Conservation (phyloP, 2,888 invertebrate species). For the Theretra japonica region DNA sequence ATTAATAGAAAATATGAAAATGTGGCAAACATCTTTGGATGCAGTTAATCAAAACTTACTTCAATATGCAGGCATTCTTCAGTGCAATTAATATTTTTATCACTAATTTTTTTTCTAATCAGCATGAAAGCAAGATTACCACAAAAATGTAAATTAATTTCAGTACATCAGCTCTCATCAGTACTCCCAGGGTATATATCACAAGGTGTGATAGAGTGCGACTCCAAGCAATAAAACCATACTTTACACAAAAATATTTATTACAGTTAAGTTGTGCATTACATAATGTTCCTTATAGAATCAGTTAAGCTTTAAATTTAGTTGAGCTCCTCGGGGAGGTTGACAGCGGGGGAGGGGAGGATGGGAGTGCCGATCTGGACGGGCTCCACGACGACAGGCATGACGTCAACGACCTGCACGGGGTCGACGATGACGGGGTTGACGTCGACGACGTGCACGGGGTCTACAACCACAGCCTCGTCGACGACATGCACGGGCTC, state of each 20-base stretch:
- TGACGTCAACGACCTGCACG: slow-evolving; percentile 18
- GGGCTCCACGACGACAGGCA: slow-evolving; percentile 22
- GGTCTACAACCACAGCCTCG: slow-evolving; percentile 19
- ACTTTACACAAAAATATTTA: slow-evolving; percentile 6
- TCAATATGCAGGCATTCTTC: too few species aligned
- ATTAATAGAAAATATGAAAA: too few species aligned
- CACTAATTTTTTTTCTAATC: too few species aligned
- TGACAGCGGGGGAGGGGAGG: slow-evolving; percentile 33
- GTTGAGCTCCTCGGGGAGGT: slow-evolving; percentile 33
- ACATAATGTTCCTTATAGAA: background rate
- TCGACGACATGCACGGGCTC: slow-evolving; percentile 30
- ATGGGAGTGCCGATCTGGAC: slow-evolving; percentile 32
- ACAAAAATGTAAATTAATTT: too few species aligned
- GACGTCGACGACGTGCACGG: slow-evolving; percentile 23
- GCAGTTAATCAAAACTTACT: too few species aligned
- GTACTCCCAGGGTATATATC: too few species aligned
- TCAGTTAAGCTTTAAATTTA: slow-evolving; percentile 24
- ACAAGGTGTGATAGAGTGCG: background rate
- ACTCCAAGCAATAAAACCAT: background rate
- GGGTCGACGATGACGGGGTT: slow-evolving; percentile 6
- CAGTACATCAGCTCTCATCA: too few species aligned
- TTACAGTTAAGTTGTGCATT: background rate
- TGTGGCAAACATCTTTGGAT: too few species aligned
- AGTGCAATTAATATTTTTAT: too few species aligned
- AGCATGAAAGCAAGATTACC: too few species aligned